Evolutionary conservation across 2,113 vertebrate genomes (phyloP).

Genomic region (Lathamus discolor): DNA sequence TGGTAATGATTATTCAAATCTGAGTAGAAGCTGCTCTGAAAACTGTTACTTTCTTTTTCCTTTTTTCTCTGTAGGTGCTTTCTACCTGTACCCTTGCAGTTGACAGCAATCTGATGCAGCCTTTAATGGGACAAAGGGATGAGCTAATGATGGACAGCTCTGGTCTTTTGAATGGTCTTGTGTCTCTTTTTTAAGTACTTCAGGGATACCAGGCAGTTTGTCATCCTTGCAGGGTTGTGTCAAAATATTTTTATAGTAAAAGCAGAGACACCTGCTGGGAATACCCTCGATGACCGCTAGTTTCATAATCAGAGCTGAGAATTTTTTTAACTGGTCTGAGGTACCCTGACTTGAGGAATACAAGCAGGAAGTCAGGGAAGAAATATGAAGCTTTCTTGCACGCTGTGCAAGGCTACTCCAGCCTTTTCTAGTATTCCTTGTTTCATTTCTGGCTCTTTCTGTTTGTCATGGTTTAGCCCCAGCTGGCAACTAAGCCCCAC

Average conservation of each 20-base stretch:
- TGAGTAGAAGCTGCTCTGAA: background rate
- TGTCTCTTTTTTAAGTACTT: background rate
- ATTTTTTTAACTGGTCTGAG: background rate
- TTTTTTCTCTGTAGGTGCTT: background rate
- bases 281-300: fast-evolving
- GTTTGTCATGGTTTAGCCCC: background rate
- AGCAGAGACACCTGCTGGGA: background rate
- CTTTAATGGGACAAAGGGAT: background rate
- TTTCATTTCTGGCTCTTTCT: background rate
- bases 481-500: background rate
- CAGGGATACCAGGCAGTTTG: background rate
- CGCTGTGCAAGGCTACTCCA: background rate
- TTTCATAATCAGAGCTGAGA: background rate
- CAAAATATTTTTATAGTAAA: background rate
- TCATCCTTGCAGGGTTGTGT: background rate
- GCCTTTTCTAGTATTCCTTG: background rate
- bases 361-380: background rate
- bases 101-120: background rate
- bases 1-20: background rate
- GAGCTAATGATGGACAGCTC: background rate
- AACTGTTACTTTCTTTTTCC: background rate
- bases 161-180: background rate
- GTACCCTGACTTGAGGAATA: background rate
- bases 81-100: background rate
- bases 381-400: background rate